phyloP scores from a whole-genome alignment of 2,113 vertebrate species.

The Hydrochoerus hydrochaeris region DNA sequence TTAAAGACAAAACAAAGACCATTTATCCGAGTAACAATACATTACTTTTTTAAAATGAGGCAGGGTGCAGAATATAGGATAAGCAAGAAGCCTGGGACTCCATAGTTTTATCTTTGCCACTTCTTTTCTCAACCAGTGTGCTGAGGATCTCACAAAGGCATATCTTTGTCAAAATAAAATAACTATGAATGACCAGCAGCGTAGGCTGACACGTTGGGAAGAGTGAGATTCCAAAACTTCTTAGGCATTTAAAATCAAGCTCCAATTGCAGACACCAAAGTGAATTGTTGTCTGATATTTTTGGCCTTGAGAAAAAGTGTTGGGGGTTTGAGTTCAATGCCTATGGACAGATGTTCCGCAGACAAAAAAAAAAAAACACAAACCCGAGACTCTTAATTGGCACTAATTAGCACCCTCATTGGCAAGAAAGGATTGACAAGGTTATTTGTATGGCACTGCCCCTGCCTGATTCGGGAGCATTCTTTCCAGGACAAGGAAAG shows the following conservation, averaged over 20 bases:
- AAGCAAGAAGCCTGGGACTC: background rate
- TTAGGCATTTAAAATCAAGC: slow-evolving; percentile 60
- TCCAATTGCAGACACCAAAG: slow-evolving; percentile 56
- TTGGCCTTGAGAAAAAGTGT: slow-evolving; percentile 64
- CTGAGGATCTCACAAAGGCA: background rate
- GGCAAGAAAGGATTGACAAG: slow-evolving; percentile 61
- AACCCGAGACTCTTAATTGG: slow-evolving; percentile 56
- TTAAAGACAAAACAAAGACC: slow-evolving; percentile 60
- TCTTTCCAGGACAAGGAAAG: slow-evolving; percentile 51
- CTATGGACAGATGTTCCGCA: slow-evolving; percentile 67
- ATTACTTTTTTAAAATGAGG: slow-evolving; percentile 47
- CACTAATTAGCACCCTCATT: slow-evolving; percentile 71
- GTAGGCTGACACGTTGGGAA: background rate
- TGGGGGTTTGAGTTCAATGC: slow-evolving; percentile 64
- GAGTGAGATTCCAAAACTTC: background rate
- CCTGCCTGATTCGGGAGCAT: slow-evolving; percentile 7
- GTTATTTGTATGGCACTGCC: slow-evolving; percentile 23
- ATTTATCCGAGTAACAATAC: slow-evolving; percentile 68
- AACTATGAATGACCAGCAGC: background rate
- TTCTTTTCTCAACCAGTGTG: background rate
- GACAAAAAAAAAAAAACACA: slow-evolving; percentile 58
- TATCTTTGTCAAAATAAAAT: slow-evolving; percentile 2
- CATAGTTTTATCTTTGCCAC: slow-evolving; percentile 33
- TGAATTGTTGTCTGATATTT: slow-evolving; percentile 50
- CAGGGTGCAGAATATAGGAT: slow-evolving; percentile 9